phyloP scores from a whole-genome alignment of 2,797 vertebrate species.

The Silurus lanzhouensis region DNA sequence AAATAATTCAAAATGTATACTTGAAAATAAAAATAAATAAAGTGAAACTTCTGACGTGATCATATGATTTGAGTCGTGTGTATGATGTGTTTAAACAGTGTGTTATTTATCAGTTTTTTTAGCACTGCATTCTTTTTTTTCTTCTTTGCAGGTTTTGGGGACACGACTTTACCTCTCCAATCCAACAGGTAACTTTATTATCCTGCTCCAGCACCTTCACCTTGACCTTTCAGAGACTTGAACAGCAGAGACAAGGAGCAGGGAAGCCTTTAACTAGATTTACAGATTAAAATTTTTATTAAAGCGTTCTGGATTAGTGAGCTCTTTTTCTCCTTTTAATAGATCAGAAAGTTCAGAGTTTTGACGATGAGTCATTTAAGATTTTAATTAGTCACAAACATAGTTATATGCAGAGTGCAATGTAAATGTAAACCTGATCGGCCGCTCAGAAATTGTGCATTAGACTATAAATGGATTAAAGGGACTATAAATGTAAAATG shows the following conservation, averaged over 20 bases:
- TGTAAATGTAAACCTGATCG: too few relatives aligned
- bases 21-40: not conserved
- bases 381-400: too few relatives aligned
- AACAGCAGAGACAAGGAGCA: too few relatives aligned
- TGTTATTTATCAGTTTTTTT: not conserved
- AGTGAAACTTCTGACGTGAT: not conserved
- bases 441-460: too few relatives aligned
- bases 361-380: not conserved
- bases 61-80: not conserved
- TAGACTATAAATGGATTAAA: too few relatives aligned
- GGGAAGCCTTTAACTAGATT: not conserved
- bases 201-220: not conserved
- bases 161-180: slow-evolving; percentile 27
- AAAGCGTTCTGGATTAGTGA: not conserved
- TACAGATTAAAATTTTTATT: not conserved
- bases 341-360: too few relatives aligned
- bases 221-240: not conserved
- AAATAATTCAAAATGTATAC: too few relatives aligned
- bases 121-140: not conserved
- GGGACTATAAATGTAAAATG: too few relatives aligned
- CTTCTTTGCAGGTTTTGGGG: slow-evolving; percentile 16
- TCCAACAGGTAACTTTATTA: slow-evolving; percentile 19
- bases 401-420: too few relatives aligned
- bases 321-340: not conserved
- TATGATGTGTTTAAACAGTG: not conserved